Percentiles rank a stretch among this genome's conserved stretches.
Evolutionary conservation across 37 sponge, comb jelly and placozoan genomes (phyloP).

Genomic region (Trichoplax adhaerens): DNA sequence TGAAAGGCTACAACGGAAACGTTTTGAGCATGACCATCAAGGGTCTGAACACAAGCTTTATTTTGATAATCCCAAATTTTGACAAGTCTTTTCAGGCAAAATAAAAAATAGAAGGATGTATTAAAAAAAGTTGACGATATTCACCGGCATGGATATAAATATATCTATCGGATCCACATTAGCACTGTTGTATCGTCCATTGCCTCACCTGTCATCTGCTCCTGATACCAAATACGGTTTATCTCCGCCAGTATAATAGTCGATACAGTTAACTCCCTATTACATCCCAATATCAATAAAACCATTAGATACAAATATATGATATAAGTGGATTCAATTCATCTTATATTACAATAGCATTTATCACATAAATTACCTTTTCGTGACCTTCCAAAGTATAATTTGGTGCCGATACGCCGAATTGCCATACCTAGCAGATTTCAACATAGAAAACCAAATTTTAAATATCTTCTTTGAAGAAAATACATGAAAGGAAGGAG

Average conservation of each 20-base stretch:
- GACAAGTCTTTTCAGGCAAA: constrained; percentile 18
- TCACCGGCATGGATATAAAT: too few species aligned
- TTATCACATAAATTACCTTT: constrained; percentile 5
- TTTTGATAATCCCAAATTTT: constrained; percentile 96
- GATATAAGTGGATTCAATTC: too few species aligned
- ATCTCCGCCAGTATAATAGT: constrained; percentile 95
- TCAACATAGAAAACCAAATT: not conserved
- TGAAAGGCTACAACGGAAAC: constrained; percentile 84
- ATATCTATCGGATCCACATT: too few species aligned
- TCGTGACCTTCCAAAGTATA: constrained; percentile 96
- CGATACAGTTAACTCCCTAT: constrained; percentile 78
- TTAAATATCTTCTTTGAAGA: not conserved
- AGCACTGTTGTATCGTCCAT: not conserved
- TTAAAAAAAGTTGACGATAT: too few species aligned
- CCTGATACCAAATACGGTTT: constrained; percentile 95
- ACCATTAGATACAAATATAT: too few species aligned
- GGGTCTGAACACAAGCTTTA: constrained; percentile 92
- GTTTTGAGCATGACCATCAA: constrained; percentile 92
- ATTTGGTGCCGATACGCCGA: constrained; percentile 80
- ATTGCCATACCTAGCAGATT: constrained; percentile 71
- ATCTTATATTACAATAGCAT: too few species aligned
- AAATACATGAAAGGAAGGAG: not conserved
- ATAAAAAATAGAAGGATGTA: too few species aligned
- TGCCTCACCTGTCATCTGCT: constrained; percentile 69
- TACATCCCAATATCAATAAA: too few species aligned